phyloP scores from a whole-genome alignment of 2,888 invertebrate species.

The Notodromas monacha region DNA sequence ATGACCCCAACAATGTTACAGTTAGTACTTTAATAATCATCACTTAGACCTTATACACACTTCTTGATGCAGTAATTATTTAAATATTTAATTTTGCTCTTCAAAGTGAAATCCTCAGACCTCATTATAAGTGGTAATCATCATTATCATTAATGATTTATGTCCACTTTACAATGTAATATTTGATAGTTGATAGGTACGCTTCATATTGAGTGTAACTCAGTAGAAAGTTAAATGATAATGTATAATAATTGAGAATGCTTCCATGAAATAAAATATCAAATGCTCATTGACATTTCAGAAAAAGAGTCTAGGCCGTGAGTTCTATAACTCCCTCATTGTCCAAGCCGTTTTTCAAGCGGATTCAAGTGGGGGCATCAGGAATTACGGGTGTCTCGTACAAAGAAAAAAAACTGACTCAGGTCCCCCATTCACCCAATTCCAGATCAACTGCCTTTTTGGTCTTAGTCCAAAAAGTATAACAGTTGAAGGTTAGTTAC shows the following conservation, averaged over 20 bases:
- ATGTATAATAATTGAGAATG: constrained; percentile 1
- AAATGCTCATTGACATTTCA: constrained; percentile 1
- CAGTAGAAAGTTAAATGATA: constrained; percentile 1
- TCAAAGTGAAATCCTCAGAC: constrained; percentile 1
- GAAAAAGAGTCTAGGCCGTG: constrained; percentile 1
- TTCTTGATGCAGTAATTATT: constrained; percentile 2
- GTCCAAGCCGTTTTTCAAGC: constrained; percentile 4
- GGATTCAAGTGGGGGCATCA: constrained; percentile 2
- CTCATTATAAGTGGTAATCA: constrained; percentile 4
- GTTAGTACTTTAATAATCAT: constrained; percentile 4
- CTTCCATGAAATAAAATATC: constrained; percentile 4
- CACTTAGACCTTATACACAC: constrained; percentile 2
- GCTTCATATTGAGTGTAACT: constrained; percentile 2
- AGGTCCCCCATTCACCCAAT: constrained; percentile 2
- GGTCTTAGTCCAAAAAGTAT: background rate
- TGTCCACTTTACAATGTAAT: constrained; percentile 4
- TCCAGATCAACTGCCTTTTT: constrained; percentile 1
- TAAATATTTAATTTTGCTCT: constrained; percentile 2
- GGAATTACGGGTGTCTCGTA: constrained; percentile 4
- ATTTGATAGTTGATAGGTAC: constrained; percentile 2
- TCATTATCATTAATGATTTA: constrained; percentile 1
- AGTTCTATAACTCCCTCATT: constrained; percentile 2
- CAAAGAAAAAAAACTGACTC: constrained; percentile 1
- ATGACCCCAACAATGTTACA: background rate
- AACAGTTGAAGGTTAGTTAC: constrained; percentile 4